Percentiles rank a stretch among this genome's conserved stretches.
These are phyloP conservation scores for Teleogryllus occipitalis DNA, from an alignment of 1,140 invertebrate species.

Conservation along the genomic window DNA sequence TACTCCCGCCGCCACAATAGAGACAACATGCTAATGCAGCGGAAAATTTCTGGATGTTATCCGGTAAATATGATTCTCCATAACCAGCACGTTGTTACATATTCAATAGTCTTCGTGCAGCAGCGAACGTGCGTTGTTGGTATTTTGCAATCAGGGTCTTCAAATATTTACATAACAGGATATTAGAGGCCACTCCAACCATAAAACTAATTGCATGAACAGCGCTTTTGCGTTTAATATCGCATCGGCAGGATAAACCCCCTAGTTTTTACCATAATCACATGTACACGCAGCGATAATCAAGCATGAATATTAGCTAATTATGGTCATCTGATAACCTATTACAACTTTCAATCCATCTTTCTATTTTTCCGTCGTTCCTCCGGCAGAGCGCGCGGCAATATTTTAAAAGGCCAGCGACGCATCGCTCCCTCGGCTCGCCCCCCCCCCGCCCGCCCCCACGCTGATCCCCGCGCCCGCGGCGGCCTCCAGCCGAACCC, in stretches of 20 bases:
- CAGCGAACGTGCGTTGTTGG: not conserved
- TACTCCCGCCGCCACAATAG: not conserved
- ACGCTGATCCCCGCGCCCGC: not conserved
- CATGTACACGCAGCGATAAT: not conserved
- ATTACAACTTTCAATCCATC: not conserved
- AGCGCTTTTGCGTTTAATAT: not conserved
- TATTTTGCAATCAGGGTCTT: conserved; percentile 1
- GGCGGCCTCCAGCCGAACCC: not conserved
- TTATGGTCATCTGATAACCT: not conserved
- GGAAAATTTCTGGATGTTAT: not conserved
- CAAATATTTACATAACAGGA: conserved; percentile 1
- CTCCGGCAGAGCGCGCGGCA: not conserved
- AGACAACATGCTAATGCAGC: not conserved
- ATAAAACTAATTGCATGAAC: conserved; percentile 1
- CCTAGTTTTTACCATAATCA: not conserved
- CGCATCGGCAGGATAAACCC: not conserved
- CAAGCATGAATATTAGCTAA: not conserved
- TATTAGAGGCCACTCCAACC: not conserved
- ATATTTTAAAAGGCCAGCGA: not conserved
- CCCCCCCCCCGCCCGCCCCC: too few relatives aligned
- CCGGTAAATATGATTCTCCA: conserved; percentile 1
- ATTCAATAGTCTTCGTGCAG: conserved; percentile 1
- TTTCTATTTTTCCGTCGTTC: not conserved
- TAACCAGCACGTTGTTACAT: not conserved
- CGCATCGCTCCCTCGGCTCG: not conserved